A percentile compares a stretch with the other conserved stretches of the same genome.
phyloP scores from a whole-genome alignment of 2,797 vertebrate genomes.

The Poecilia wingei region DNA sequence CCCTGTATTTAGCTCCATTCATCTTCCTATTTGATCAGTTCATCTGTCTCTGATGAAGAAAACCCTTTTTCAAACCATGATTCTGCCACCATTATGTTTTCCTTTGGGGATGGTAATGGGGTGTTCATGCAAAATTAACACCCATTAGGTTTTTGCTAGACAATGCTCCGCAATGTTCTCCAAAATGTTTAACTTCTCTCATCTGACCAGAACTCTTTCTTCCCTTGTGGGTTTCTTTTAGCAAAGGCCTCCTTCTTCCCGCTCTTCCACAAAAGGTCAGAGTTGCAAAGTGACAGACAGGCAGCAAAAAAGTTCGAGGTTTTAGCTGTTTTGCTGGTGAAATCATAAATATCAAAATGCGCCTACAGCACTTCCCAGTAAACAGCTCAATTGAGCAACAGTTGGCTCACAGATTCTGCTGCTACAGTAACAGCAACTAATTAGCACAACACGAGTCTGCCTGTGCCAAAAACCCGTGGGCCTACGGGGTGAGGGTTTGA shows the following conservation, averaged over 20 bases:
- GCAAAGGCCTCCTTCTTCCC: background rate
- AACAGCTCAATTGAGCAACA: conserved; percentile 8
- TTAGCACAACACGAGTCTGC: background rate
- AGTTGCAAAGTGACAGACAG: background rate
- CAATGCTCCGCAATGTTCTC: background rate
- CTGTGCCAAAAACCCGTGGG: background rate
- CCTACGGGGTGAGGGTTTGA: background rate
- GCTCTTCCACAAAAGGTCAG: background rate
- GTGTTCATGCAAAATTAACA: background rate
- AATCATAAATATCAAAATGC: conserved; percentile 3
- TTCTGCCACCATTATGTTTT: background rate
- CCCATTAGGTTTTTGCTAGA: background rate
- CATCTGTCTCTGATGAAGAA: background rate
- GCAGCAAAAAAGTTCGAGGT: background rate
- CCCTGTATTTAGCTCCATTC: background rate
- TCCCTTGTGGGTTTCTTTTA: background rate
- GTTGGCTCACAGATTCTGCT: conserved; percentile 2
- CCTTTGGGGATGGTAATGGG: background rate
- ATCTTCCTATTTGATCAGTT: background rate
- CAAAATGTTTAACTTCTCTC: background rate
- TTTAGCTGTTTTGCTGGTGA: background rate
- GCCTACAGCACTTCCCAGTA: background rate
- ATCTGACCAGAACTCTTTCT: background rate
- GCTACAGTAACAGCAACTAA: conserved; percentile 6
- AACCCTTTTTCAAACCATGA: background rate